These are phyloP conservation scores for Nomada ruficornis DNA, from an alignment of 2,888 invertebrate genomes.

Conservation along the genomic window DNA sequence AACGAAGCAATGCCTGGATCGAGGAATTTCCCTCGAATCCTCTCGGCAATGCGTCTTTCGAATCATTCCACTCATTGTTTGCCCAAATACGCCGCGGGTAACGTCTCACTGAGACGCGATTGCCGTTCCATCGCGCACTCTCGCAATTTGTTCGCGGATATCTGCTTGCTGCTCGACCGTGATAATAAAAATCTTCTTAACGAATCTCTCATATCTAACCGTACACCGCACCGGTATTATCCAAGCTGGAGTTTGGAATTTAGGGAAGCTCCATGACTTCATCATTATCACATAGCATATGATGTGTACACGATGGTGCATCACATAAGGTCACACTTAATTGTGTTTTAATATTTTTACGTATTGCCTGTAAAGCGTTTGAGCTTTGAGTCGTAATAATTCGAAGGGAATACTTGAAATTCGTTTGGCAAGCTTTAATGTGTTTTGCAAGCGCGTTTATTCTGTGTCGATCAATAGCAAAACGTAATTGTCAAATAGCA, in stretches of 20 bases:
- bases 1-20: slow-evolving; percentile 1
- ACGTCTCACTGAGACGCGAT: slow-evolving; percentile 40
- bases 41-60: slow-evolving; percentile 32
- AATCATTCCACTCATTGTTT: slow-evolving; percentile 46
- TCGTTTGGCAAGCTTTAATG: too few relatives aligned
- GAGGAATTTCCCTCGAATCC: slow-evolving; percentile 36
- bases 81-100: slow-evolving; percentile 44
- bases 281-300: not conserved
- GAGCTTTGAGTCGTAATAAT: not conserved
- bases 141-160: slow-evolving; percentile 41
- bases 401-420: not conserved
- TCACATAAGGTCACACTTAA: not conserved
- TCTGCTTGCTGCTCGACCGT: slow-evolving; percentile 17
- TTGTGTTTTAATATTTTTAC: not conserved
- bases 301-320: not conserved
- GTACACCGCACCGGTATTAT: not conserved
- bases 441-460: too few relatives aligned
- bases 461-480: too few relatives aligned
- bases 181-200: slow-evolving; percentile 28
- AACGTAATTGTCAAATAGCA: too few relatives aligned
- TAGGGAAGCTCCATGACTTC: too few relatives aligned
- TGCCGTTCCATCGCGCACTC: slow-evolving; percentile 17
- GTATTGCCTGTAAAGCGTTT: not conserved
- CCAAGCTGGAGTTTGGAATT: not conserved
- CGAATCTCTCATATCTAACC: slow-evolving; percentile 11